These are phyloP conservation scores for Steinernema khuongi DNA, from an alignment of 1,140 invertebrate genomes.

Conservation along the genomic window DNA sequence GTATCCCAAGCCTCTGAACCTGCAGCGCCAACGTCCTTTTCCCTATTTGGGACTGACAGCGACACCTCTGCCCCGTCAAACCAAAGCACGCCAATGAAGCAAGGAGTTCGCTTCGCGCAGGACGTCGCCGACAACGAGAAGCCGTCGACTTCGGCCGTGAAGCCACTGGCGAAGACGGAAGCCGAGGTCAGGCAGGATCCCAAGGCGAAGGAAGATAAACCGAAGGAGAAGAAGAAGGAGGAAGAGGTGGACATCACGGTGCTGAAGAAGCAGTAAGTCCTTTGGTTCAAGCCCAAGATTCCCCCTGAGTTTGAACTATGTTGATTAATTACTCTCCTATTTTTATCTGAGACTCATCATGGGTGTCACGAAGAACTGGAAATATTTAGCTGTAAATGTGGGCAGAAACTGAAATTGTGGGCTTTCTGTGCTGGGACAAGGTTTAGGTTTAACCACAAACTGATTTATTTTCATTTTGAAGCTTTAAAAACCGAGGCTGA, in stretches of 20 bases:
- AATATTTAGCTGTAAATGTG: no score
- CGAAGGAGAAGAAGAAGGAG: background rate
- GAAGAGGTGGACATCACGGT: background rate
- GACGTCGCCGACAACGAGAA: constrained; percentile 5
- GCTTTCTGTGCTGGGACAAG: no score
- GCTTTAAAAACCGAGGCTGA: no score
- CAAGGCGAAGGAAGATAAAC: background rate
- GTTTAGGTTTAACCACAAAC: no score
- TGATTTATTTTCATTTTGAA: no score
- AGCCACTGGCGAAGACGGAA: no score
- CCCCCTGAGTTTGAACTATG: no score
- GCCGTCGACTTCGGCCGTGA: background rate
- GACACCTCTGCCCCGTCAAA: background rate
- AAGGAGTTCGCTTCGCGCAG: background rate
- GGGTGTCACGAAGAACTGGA: no score
- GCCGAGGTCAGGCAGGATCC: background rate
- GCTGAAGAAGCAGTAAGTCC: background rate
- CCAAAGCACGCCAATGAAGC: background rate
- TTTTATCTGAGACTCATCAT: no score
- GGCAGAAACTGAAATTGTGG: background rate
- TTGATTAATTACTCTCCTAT: no score
- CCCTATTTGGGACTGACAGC: background rate
- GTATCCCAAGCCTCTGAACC: background rate
- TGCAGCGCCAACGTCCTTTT: background rate
- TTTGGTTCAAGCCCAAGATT: no score